Conservation (phyloP, 2,797 vertebrate species). For the Trichosurus vulpecula region DNA sequence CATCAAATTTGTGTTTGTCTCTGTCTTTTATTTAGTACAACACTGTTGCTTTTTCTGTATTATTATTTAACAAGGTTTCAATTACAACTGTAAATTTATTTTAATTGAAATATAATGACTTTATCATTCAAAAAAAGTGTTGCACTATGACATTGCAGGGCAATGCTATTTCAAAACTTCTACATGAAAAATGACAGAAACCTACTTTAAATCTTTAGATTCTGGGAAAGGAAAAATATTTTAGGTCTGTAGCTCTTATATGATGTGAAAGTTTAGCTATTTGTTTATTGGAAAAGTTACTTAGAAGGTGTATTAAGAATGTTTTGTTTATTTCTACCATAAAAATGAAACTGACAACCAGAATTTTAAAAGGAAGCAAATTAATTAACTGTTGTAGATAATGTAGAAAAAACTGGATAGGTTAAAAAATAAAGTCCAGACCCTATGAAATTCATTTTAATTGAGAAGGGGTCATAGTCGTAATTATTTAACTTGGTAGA, state of each 20-base stretch:
- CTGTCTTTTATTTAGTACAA: constrained; percentile 24
- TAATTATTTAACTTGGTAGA: constrained; percentile 2
- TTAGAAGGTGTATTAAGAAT: not conserved
- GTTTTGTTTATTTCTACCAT: not conserved
- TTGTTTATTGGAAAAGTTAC: not conserved
- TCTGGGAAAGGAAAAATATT: constrained; percentile 17
- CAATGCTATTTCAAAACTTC: constrained; percentile 21
- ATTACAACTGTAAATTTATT: constrained; percentile 58
- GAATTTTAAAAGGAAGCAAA: constrained; percentile 6
- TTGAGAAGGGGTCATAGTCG: not conserved
- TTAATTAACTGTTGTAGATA: not conserved
- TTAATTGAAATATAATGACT: constrained; percentile 64
- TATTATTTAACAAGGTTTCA: constrained; percentile 43
- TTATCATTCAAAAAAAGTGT: constrained; percentile 27
- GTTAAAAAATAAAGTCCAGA: constrained; percentile 45
- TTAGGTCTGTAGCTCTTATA: not conserved
- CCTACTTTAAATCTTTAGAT: constrained; percentile 17
- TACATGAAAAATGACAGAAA: constrained; percentile 14
- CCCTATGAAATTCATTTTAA: constrained; percentile 43
- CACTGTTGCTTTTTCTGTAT: not conserved
- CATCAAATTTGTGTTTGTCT: not conserved
- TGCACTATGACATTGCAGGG: not conserved
- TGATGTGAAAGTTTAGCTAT: constrained; percentile 1
- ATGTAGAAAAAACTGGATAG: constrained; percentile 32
- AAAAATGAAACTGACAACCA: constrained; percentile 2